Base-by-base conservation (phyloP, 2,113 vertebrate species). In the Tinamus guttatus region DNA sequence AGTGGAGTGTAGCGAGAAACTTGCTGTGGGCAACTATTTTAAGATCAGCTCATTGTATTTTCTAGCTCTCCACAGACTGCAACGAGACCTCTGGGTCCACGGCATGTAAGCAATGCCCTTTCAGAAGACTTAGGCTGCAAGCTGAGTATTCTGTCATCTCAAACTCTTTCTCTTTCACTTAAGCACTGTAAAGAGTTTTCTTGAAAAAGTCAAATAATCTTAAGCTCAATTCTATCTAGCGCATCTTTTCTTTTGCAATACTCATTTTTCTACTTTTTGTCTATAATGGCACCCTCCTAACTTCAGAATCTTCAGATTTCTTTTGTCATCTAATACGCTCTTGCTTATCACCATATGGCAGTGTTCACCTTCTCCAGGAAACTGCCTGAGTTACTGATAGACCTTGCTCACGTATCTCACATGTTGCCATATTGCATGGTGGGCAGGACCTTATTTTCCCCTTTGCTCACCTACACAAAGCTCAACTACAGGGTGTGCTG, bases 391-490 rank as follows among this genome's bases (percentile, higher is more conserved):
- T 41, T 87, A 64, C 56, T 64, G 30, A 89, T 79, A 68, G 81
- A 70, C 75, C 60, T 86, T 64, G 74, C 32, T 81, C 70, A 75
- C 87, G 25, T 38, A 56, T 84, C 54, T 89, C 60, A 83, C 0
- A 1, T 19, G 10, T 84, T 87, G 81, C 51, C 12, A 59, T 85
- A 79, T 62, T 96, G 63, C 70, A 58, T 43, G 38, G 78, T 87
- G 85, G 89, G 58, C 49, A 91, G 52, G 58, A 68, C 78, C 62
- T 89, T 79, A 81, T 87, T 79, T 94, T 93, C 74, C 84, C 64
- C 65, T 90, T 88, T 82, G 79, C 85, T 87, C 70, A 89, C 78
- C 87, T 91, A 77, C 76, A 84, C 78, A 94, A 73, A 71, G 41
- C 78, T 89, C 52, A 79, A 64, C 94, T 81, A 76, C 7, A 2